Conservation (phyloP, 2,888 invertebrate species). For the Auanema freiburgensis region DNA sequence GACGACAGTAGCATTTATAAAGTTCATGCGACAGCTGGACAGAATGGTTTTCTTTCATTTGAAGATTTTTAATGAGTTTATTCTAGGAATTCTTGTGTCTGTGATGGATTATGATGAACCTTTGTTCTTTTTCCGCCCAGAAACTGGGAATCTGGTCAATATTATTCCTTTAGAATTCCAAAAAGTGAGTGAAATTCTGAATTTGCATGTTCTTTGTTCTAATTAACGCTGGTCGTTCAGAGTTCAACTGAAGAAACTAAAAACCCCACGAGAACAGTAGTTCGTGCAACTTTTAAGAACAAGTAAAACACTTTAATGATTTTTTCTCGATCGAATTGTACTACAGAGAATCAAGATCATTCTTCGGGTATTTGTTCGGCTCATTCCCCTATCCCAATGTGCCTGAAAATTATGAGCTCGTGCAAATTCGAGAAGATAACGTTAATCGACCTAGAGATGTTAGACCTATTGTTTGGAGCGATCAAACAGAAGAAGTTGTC, state of each 20-base stretch:
- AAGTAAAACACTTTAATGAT: neutral
- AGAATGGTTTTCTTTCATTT: constrained; percentile 6
- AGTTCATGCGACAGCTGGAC: constrained; percentile 13
- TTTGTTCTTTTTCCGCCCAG: constrained; percentile 38
- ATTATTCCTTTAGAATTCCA: constrained; percentile 19
- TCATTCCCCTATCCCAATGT: neutral
- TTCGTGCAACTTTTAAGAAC: no score
- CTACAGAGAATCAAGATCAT: neutral
- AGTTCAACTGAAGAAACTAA: neutral
- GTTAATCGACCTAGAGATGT: constrained; percentile 1
- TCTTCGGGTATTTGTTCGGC: neutral
- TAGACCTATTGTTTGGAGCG: constrained; percentile 13
- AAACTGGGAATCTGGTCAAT: constrained; percentile 34
- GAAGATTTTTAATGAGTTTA: constrained; percentile 19
- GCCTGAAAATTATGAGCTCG: no score
- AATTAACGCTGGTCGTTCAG: neutral
- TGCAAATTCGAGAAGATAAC: no score
- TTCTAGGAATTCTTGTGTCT: constrained; percentile 29
- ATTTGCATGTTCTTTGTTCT: neutral
- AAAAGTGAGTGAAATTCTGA: constrained; percentile 3
- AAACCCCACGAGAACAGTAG: neutral
- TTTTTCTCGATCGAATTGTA: neutral
- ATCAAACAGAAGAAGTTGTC: neutral
- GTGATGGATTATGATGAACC: constrained; percentile 20
- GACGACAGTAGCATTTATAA: constrained; percentile 15